Percentiles rank a stretch among this genome's conserved stretches.
These are phyloP conservation scores for Mobula hypostoma DNA, from an alignment of 2,113 vertebrate species.

Conservation along the genomic window DNA sequence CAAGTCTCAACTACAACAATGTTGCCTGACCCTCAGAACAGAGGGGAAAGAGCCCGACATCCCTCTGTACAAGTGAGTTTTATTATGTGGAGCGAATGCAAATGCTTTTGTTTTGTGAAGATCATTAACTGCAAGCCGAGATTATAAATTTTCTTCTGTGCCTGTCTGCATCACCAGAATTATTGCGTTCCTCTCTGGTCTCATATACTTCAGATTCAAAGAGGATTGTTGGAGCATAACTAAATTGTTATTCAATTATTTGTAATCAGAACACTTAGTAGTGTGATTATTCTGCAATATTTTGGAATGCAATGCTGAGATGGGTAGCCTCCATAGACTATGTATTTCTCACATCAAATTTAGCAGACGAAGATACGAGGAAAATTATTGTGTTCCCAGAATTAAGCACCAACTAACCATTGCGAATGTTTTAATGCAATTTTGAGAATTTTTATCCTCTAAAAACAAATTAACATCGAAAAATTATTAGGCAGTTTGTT, in stretches of 20 bases:
- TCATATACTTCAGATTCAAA: background rate
- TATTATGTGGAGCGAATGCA: background rate
- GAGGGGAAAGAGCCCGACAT: slow-evolving; percentile 98
- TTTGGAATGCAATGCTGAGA: background rate
- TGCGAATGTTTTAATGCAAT: background rate
- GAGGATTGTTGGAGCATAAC: background rate
- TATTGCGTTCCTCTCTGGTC: background rate
- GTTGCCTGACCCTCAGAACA: slow-evolving; percentile 88
- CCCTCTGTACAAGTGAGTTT: slow-evolving; percentile 93
- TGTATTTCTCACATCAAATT: background rate
- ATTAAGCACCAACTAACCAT: background rate
- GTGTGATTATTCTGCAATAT: background rate
- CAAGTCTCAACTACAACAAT: slow-evolving; percentile 98
- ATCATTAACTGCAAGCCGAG: background rate
- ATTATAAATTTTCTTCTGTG: background rate
- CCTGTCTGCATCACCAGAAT: background rate
- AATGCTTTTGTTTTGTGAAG: background rate
- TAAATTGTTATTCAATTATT: slow-evolving; percentile 3
- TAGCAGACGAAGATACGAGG: background rate
- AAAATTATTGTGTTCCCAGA: background rate
- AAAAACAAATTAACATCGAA: background rate
- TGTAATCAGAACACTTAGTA: no score
- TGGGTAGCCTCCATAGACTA: background rate
- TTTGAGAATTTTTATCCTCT: background rate
- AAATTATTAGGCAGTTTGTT: background rate